Base-by-base conservation (phyloP, 2,113 vertebrate species). In the Erythrocercus mccallii region DNA sequence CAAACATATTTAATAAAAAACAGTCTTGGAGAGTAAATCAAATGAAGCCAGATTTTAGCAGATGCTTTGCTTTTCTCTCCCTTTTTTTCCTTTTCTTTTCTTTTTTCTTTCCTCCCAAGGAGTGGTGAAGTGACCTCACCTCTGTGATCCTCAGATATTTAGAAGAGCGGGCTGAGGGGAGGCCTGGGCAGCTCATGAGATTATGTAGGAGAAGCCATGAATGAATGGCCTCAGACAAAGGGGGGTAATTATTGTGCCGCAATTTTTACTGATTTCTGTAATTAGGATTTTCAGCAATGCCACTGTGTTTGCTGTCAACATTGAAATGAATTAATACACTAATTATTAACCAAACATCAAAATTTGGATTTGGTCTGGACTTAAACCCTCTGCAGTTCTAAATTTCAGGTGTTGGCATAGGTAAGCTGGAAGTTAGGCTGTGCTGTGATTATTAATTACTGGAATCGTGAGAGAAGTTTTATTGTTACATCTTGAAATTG, bases 1-100 rank as follows among this genome's bases (percentile, higher is more conserved):
- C 97, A 98, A 98, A 98, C 98, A 98, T 98, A 98, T 98, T 98
- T 98, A 98, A 98, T 98, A 98, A 98, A 98, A 98, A 98, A 97
- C 97, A 98, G 97, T 97, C 96, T 97, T 96, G 88, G 97, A 98
- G 96, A 97, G 96, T 98, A 98, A 98, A 98, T 98, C 97, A 98
- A 98, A 97, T 98, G 97, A 97, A 98, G 92, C 97, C 97, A 94
- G 97, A 97, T 97, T 98, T 97, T 97, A 96, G 97, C 97, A 97
- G 96, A 96, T 60, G 60, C 88, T 97, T 96, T 96, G 90, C 81
- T 58, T 93, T 73, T 42, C 37, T 24, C 16, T 44, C 47, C 25
- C 8, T 11, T 5, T 19, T 71, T 20, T 15, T 15, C 5, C 45
- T 10, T 44, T 88, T 7, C 3, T 60, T 86, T 68, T 24, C 16